Percentiles rank a stretch among this genome's conserved stretches.
Evolutionary conservation across 2,888 invertebrate genomes (phyloP).

Genomic region (Heliconius aoede): DNA sequence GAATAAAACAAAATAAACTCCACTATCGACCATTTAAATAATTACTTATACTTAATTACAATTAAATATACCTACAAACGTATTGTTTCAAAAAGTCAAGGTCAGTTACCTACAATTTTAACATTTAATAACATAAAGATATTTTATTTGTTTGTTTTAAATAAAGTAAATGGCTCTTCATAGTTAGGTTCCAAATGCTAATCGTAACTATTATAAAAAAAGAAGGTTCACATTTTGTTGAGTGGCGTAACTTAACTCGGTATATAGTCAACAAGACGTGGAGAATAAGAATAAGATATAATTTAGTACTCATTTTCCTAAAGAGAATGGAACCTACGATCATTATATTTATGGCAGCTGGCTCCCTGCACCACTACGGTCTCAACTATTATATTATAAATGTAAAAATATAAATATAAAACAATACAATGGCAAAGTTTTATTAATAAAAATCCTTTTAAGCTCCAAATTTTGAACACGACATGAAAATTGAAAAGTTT

Average conservation of each 20-base stretch:
- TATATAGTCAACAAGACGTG: not conserved
- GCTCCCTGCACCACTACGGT: not conserved
- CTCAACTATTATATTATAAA: not conserved
- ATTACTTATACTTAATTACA: not conserved
- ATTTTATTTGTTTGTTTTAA: not conserved
- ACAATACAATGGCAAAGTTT: not conserved
- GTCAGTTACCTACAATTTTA: not conserved
- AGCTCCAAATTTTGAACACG: not conserved
- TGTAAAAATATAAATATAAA: not conserved
- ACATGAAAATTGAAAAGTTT: slow-evolving; percentile 1
- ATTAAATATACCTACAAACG: not conserved
- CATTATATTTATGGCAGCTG: not conserved
- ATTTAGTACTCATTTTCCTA: not conserved
- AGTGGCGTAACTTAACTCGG: not conserved
- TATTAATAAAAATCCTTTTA: not conserved
- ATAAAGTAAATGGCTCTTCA: not conserved
- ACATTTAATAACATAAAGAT: not conserved
- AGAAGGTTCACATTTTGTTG: not conserved
- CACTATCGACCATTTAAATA: not conserved
- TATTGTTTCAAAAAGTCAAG: not conserved
- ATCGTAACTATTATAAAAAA: not conserved
- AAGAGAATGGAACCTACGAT: not conserved
- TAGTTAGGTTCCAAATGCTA: not conserved
- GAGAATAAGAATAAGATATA: no score
- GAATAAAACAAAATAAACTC: not conserved